Conservation (phyloP, 2,113 vertebrate genomes). For the Electrona antarctica region DNA sequence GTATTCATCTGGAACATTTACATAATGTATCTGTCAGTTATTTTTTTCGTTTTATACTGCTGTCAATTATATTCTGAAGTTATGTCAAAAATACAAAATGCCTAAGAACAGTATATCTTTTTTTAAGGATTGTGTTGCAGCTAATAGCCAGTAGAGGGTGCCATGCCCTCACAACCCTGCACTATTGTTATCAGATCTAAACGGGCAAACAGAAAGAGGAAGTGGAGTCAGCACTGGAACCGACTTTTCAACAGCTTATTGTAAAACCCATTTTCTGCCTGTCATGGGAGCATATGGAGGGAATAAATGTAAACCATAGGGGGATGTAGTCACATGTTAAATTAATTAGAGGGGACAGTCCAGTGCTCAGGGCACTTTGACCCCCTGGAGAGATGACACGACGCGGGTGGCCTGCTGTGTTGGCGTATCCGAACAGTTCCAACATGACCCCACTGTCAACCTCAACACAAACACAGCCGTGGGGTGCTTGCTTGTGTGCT, state of each 20-base stretch:
- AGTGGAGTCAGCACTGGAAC: not conserved
- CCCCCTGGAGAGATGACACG: not conserved
- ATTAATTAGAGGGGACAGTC: conserved; percentile 33
- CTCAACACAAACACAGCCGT: not conserved
- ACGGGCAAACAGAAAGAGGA: not conserved
- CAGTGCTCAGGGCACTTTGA: conserved; percentile 21
- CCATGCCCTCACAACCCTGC: conserved; percentile 41
- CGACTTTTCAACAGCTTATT: not conserved
- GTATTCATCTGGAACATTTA: too few species aligned
- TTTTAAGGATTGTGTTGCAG: conserved; percentile 36
- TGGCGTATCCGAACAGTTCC: conserved; percentile 17
- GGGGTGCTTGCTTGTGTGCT: too few species aligned
- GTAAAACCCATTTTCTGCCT: not conserved
- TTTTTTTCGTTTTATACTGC: too few species aligned
- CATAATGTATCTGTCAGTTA: too few species aligned
- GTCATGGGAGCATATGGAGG: conserved; percentile 23
- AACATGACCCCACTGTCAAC: conserved; percentile 1
- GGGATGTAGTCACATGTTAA: conserved; percentile 28
- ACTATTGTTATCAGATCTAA: not conserved
- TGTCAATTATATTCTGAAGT: too few species aligned
- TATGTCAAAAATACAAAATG: not conserved
- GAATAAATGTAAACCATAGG: conserved; percentile 1
- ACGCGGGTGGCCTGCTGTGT: conserved; percentile 3
- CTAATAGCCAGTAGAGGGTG: conserved; percentile 57
- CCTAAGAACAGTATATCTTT: too few species aligned